Conservation (phyloP, 2,888 invertebrate genomes). For the Dinocampus coccinellae region DNA sequence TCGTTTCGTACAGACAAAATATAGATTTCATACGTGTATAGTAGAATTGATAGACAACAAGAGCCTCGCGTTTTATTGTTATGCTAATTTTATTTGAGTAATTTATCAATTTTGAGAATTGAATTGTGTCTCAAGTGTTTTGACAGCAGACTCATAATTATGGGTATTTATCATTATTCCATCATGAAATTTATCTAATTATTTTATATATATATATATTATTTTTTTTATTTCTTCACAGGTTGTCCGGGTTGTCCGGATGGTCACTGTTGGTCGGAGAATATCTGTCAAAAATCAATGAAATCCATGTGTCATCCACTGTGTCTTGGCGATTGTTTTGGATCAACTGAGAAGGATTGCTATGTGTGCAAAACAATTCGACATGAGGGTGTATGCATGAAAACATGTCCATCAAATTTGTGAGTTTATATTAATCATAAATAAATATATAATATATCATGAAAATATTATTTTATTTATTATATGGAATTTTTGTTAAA, state of each 20-base stretch:
- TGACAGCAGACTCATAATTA: too few relatives aligned
- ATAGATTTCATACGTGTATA: conserved; percentile 30
- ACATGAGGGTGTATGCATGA: conserved; percentile 73
- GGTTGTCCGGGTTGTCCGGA: conserved; percentile 77
- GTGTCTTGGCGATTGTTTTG: conserved; percentile 85
- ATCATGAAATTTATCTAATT: neutral
- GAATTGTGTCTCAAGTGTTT: neutral
- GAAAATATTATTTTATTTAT: neutral
- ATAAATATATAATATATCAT: too few relatives aligned
- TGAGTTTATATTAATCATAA: conserved; percentile 71
- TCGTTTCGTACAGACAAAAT: conserved; percentile 24
- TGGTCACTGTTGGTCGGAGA: conserved; percentile 70
- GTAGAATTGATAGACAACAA: conserved; percentile 9
- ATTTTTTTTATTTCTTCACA: conserved; percentile 55
- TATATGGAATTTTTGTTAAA: neutral
- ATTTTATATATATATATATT: neutral
- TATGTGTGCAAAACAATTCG: conserved; percentile 76
- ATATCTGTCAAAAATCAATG: conserved; percentile 71
- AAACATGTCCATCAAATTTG: conserved; percentile 78
- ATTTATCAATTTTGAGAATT: conserved; percentile 10
- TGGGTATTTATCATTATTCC: neutral
- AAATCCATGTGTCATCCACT: conserved; percentile 77
- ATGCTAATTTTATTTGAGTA: neutral
- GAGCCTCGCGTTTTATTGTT: neutral
- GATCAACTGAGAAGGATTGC: conserved; percentile 73